Evolutionary conservation across 2,113 vertebrate genomes (phyloP).

Genomic region (Lonchura striata): DNA sequence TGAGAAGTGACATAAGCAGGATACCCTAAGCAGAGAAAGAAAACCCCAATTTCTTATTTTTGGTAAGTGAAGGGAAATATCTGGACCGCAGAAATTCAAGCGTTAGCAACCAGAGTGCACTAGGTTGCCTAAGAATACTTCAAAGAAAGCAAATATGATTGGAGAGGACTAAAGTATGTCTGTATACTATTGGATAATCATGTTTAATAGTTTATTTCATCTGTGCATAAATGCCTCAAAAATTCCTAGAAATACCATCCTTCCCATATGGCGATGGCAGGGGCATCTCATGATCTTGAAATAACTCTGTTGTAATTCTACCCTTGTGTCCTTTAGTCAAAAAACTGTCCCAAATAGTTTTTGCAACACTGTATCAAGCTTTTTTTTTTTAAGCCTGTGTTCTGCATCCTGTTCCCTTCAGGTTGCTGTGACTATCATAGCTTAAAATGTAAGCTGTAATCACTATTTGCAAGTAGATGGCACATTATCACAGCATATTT

Average conservation of each 20-base stretch:
- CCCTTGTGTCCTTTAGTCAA: background rate
- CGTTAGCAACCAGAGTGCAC: background rate
- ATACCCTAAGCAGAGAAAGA: background rate
- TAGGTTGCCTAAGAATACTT: background rate
- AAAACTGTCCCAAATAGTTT: background rate
- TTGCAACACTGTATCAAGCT: background rate
- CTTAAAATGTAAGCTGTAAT: conserved; percentile 4
- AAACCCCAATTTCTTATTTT: background rate
- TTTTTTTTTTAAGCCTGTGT: background rate
- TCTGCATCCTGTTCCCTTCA: background rate
- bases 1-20: background rate
- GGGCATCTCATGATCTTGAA: background rate
- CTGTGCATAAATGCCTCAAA: background rate
- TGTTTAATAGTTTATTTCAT: background rate
- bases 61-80: background rate
- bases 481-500: conserved; percentile 35
- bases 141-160: background rate
- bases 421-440: background rate
- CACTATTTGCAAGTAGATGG: conserved; percentile 39
- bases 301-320: background rate
- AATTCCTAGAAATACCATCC: background rate
- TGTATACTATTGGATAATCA: background rate
- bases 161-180: background rate
- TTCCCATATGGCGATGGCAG: background rate
- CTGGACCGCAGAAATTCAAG: background rate